Evolutionary conservation across 2,888 invertebrate genomes (phyloP).

Genomic region (Ferrisia virgata): DNA sequence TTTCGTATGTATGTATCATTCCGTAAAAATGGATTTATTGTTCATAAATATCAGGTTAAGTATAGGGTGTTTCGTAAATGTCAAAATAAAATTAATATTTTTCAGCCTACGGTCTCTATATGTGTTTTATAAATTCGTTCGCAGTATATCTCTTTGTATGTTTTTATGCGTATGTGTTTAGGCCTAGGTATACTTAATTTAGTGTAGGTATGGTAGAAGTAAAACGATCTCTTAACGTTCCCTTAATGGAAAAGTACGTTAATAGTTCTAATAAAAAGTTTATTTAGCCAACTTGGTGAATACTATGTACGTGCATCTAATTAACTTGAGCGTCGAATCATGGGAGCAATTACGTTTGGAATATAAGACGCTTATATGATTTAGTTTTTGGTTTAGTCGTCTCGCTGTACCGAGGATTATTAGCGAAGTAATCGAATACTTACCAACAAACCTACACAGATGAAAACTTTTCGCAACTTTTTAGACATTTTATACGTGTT

Average conservation of each 20-base stretch:
- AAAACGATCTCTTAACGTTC: neutral
- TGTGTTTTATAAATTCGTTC: no score
- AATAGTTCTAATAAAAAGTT: neutral
- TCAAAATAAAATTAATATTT: neutral
- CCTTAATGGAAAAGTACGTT: neutral
- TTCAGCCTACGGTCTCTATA: no score
- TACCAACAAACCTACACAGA: neutral
- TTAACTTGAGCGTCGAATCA: neutral
- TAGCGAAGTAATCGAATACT: neutral
- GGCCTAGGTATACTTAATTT: no score
- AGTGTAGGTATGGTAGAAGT: neutral
- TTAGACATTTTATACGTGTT: neutral
- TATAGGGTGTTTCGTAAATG: neutral
- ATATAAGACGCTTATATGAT: neutral
- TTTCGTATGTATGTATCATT: neutral
- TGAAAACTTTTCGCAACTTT: neutral
- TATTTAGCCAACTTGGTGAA: neutral
- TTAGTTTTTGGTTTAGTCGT: neutral
- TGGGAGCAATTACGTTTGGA: neutral
- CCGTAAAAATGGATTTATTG: neutral
- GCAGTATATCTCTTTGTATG: no score
- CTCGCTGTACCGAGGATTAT: neutral
- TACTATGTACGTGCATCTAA: neutral
- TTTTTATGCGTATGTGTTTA: no score
- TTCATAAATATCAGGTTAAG: slow-evolving; percentile 5